These are phyloP conservation scores for Laterallus jamaicensis DNA, from an alignment of 2,113 vertebrate species.

Conservation along the genomic window DNA sequence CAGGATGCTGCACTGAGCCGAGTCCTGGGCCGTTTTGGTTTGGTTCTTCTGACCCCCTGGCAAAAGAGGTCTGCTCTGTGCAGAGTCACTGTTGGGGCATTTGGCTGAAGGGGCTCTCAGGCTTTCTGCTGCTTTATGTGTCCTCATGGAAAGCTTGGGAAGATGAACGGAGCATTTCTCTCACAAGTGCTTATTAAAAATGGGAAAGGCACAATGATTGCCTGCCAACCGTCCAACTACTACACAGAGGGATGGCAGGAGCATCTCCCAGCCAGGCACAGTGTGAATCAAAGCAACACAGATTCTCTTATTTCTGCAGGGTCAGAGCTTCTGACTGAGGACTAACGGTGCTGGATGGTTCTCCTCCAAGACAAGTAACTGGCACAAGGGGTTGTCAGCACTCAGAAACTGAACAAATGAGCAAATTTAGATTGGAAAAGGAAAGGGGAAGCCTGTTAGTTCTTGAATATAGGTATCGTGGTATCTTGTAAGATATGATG, in stretches of 20 bases:
- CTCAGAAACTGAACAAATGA: background rate
- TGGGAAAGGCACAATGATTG: background rate
- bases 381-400: background rate
- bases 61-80: rapidly evolving
- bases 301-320: background rate
- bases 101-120: background rate
- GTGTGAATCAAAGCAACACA: background rate
- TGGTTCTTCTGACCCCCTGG: rapidly evolving
- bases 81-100: rapidly evolving
- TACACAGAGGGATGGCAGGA: background rate
- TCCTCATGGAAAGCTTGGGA: background rate
- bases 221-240: background rate
- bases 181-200: background rate
- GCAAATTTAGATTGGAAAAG: background rate
- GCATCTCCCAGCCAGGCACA: background rate
- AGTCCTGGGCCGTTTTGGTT: background rate
- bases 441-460: background rate
- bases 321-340: background rate
- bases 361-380: background rate
- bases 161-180: background rate
- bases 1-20: rapidly evolving
- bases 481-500: background rate
- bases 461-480: background rate
- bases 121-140: background rate
- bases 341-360: background rate